Base-by-base conservation (phyloP, 2,888 invertebrate species). In the Caenorhabditis sinica region DNA sequence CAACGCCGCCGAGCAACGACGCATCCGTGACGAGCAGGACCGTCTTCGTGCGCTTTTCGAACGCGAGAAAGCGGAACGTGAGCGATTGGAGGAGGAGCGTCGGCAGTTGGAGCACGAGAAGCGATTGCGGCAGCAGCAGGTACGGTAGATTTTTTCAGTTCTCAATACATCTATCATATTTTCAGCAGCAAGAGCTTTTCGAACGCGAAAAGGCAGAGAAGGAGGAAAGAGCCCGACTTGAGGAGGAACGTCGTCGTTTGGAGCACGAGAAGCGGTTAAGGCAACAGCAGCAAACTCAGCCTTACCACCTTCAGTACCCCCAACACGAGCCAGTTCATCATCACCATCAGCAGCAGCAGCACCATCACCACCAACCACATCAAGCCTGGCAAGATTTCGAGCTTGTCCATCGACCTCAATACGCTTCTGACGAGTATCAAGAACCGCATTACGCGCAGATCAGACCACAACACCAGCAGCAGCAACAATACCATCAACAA, bases 41-140 rank as follows among this genome's bases (percentile, higher is more conserved):
- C 85, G 84, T 60, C 84, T 86, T 63, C 82, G 87, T 25, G 84
- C 77, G 66, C 86, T 88, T 68, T 88, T 88, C 80, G 89, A 88
- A 85, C 83, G 86, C 63, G 88, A 87, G 58, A 86, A 87, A 82
- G 83, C 83, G 45, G 89, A 88, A 69, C 73, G 89, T 80, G 88
- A 86, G 69, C 88, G 87, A 68, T 77, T 86, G 60, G 87, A 88
- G 53, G 56, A 86, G 68, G 84, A 87, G 68, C 80, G 83, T 49
- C 73, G 83, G 77, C 76, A 82, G 72, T 74, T 82, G 71, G 86
- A 87, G 80, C 83, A 86, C 63, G 86, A 89, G 63, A 76, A 79
- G 79, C 77, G 86, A 82, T 71, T 83, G 83, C 79, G 86, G 75
- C 87, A 88, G 80, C 81, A 84, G 76, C 86, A 88, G 85, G 88